phyloP scores from a whole-genome alignment of 64 coral and sea anemone species.

The Exaiptasia diaphana region DNA sequence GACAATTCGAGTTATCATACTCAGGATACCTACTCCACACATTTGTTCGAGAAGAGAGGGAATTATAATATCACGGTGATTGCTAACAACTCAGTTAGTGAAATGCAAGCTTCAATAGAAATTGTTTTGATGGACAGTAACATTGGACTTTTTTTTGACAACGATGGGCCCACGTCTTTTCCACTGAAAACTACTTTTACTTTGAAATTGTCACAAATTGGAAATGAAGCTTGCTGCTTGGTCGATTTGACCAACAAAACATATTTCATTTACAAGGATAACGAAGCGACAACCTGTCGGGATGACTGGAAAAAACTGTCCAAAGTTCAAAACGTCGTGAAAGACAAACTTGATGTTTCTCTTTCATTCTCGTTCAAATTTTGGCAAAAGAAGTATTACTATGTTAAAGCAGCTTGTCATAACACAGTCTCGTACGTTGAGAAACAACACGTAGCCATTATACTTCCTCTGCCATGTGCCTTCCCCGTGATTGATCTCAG shows the following conservation, averaged over 20 bases:
- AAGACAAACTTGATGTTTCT: not conserved
- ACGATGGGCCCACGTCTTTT: constrained; percentile 49
- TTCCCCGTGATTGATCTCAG: constrained; percentile 11
- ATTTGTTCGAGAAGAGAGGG: constrained; percentile 1
- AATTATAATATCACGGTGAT: not conserved
- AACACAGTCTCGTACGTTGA: constrained; percentile 17
- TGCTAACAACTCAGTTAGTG: constrained; percentile 58
- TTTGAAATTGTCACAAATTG: constrained; percentile 42
- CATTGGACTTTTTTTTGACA: constrained; percentile 40
- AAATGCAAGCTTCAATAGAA: not conserved
- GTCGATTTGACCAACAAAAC: constrained; percentile 76
- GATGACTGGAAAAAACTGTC: constrained; percentile 7
- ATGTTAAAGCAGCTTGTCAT: not conserved
- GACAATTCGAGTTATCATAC: constrained; percentile 18
- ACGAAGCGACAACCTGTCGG: constrained; percentile 35
- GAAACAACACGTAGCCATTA: not conserved
- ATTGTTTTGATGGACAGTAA: constrained; percentile 56
- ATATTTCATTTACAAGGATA: constrained; percentile 55
- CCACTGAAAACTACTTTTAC: constrained; percentile 5
- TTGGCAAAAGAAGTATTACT: constrained; percentile 19
- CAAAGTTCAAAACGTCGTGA: not conserved
- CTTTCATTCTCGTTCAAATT: not conserved
- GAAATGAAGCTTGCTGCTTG: constrained; percentile 70
- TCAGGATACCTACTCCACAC: not conserved
- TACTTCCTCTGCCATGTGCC: constrained; percentile 11